Percentiles rank a stretch among this genome's conserved stretches.
phyloP scores from a whole-genome alignment of 2,888 invertebrate species.

The Nymphalis polychloros region DNA sequence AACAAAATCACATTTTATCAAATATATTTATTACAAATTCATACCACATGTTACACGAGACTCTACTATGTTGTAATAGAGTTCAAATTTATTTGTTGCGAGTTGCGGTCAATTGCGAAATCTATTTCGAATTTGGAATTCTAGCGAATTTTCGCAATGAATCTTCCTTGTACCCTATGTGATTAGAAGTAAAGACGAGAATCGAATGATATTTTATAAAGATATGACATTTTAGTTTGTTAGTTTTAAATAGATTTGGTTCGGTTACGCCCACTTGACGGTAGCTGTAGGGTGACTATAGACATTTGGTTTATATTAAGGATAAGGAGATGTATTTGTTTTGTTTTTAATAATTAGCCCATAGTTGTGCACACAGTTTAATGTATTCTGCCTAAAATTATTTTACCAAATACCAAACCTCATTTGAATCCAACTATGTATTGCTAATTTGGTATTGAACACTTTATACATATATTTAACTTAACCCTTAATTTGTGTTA shows the following conservation, averaged over 20 bases:
- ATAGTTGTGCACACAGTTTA: too few species aligned
- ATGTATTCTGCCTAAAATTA: too few species aligned
- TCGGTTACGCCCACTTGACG: conserved; percentile 31
- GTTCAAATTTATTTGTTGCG: neutral
- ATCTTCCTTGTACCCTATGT: neutral
- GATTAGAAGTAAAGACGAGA: neutral
- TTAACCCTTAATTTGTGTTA: too few species aligned
- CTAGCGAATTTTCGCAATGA: conserved; percentile 7
- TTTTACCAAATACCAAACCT: too few species aligned
- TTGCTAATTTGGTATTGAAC: too few species aligned
- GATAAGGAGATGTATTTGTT: too few species aligned
- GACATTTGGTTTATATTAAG: neutral
- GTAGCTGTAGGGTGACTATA: conserved; percentile 39
- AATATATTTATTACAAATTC: neutral
- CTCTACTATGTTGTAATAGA: neutral
- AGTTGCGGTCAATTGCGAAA: conserved; percentile 4
- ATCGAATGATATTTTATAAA: neutral
- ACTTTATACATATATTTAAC: too few species aligned
- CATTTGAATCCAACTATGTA: too few species aligned
- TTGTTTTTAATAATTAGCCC: too few species aligned
- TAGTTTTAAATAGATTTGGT: conserved; percentile 21
- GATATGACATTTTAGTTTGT: neutral
- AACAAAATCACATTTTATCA: neutral
- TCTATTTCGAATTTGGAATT: conserved; percentile 7
- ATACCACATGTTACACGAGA: neutral